Evolutionary conservation across 2,113 vertebrate species (phyloP), one percentile per base, ranked within the genome.

Genomic region (Salminus brasiliensis): DNA sequence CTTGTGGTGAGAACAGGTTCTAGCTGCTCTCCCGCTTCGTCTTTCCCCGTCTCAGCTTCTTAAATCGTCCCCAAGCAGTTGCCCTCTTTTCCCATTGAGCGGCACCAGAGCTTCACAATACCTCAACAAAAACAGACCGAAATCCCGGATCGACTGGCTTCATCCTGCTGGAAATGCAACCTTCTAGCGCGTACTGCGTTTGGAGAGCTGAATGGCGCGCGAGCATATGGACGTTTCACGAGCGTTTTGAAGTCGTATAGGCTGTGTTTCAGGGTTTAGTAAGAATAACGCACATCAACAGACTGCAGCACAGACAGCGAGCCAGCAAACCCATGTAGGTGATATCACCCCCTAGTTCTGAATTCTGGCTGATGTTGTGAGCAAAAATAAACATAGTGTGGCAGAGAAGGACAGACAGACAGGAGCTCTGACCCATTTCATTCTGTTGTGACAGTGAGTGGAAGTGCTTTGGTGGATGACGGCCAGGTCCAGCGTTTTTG

Each of bases 61-160:
- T 78, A 79, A 87, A 71, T 63, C 76, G 76, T 47, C 81, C 39
- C 80, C 47, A 62, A 89, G 93, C 91, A 94, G 88, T 94, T 90
- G 86, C 93, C 89, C 84, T 75, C 79, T 90, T 84, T 88, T 91
- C 93, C 93, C 93, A 90, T 94, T 87, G 90, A 93, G 93, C 90
- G 93, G 93, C 93, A 94, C 93, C 90, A 94, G 86, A 94, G 93
- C 84, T 89, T 92, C 89, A 88, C 87, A 60, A 87, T 91, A 81
- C 62, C 80, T 74, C 72, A 63, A 79, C 72, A 47, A 66, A 45
- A 71, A 34, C 63, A 55, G 43, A 69, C 49, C 55, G 59, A 65
- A 72, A 43, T 73, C 59, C 69, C 39, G 2, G 29, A 39, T 25
- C 69, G 45, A 65, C 21, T 10, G 23, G 23, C 18, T 79, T 79